Percentiles rank a stretch among this genome's conserved stretches.
Evolutionary conservation across 2,888 invertebrate genomes (phyloP).

Genomic region (Arrhopalites spinosus): DNA sequence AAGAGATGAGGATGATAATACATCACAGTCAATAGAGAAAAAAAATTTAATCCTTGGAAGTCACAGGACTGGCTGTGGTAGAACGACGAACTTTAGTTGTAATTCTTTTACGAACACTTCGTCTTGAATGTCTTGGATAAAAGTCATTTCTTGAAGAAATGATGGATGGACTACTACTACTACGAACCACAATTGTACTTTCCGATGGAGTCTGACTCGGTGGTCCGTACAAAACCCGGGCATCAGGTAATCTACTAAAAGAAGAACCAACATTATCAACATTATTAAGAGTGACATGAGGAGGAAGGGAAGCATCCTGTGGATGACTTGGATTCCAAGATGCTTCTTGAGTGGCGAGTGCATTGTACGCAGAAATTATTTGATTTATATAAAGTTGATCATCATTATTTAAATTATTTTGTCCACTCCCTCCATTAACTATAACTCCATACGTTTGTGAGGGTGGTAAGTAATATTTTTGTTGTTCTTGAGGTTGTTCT

Average conservation of each 20-base stretch:
- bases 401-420: background rate
- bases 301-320: background rate
- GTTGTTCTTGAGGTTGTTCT: slow-evolving; percentile 11
- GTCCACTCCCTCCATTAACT: background rate
- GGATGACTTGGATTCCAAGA: slow-evolving; percentile 1
- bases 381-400: slow-evolving; percentile 3
- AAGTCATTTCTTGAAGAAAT: slow-evolving; percentile 37
- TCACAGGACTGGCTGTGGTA: background rate
- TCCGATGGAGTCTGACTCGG: background rate
- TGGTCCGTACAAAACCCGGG: background rate
- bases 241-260: slow-evolving; percentile 9
- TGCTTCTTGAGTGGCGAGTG: background rate
- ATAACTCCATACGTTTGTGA: too few relatives aligned
- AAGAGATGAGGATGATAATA: too few relatives aligned
- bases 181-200: too few relatives aligned
- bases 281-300: background rate
- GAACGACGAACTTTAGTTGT: background rate
- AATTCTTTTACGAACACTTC: slow-evolving; percentile 12
- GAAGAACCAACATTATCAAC: background rate
- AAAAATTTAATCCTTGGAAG: background rate
- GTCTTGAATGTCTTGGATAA: slow-evolving; percentile 28
- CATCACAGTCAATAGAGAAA: too few relatives aligned
- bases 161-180: too few relatives aligned
- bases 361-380: slow-evolving; percentile 4
- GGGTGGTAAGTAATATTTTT: background rate